Evolutionary conservation across 2,888 invertebrate genomes (phyloP).

Genomic region (Acleris laterana): DNA sequence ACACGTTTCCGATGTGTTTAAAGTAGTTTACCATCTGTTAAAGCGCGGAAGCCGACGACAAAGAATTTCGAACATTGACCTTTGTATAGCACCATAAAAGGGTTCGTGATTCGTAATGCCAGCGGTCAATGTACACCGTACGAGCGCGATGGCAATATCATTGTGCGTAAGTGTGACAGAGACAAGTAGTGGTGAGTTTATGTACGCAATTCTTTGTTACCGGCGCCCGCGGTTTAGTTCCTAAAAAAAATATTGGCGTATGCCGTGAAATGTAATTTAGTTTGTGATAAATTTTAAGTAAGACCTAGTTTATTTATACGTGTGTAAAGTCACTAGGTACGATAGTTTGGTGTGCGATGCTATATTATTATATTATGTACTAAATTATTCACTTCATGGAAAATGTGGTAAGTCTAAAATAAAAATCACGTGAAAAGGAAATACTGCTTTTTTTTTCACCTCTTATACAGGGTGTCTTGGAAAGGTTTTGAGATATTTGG

Average conservation of each 20-base stretch:
- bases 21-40: constrained; percentile 9
- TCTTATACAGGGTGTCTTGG: not conserved
- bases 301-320: constrained; percentile 12
- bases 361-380: too few species aligned
- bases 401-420: constrained; percentile 57
- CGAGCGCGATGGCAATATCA: too few species aligned
- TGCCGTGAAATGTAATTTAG: constrained; percentile 23
- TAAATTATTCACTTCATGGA: constrained; percentile 48
- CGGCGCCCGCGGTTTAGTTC: not conserved
- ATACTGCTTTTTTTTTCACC: constrained; percentile 18
- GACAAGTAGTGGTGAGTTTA: too few species aligned
- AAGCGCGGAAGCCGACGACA: too few species aligned
- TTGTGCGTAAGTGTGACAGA: too few species aligned
- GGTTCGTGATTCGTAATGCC: too few species aligned
- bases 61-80: too few species aligned
- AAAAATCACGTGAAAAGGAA: constrained; percentile 55
- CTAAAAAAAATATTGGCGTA: constrained; percentile 6
- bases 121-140: too few species aligned
- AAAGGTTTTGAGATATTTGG: too few species aligned
- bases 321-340: constrained; percentile 33
- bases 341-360: constrained; percentile 44
- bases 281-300: constrained; percentile 23
- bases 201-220: too few species aligned
- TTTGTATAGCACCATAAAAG: too few species aligned
- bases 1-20: not conserved